A percentile compares a stretch with the other conserved stretches of the same genome.
Evolutionary conservation across 2,888 invertebrate species (phyloP).

Genomic region (Lypha dubia): DNA sequence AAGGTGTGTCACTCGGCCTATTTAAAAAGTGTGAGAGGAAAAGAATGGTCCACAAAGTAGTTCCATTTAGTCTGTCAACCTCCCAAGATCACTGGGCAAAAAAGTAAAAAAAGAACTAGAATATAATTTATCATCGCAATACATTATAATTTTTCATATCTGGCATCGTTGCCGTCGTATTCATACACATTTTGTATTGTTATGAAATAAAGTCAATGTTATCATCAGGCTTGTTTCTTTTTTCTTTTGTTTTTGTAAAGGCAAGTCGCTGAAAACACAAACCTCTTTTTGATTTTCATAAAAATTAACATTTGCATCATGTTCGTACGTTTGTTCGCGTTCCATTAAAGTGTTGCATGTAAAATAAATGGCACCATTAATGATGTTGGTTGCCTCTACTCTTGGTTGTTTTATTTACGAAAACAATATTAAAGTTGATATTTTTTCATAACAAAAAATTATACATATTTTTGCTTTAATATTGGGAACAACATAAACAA

Average conservation of each 20-base stretch:
- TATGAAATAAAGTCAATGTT: constrained; percentile 39
- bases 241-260: constrained; percentile 9
- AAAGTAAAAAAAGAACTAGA: not conserved
- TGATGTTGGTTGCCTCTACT: constrained; percentile 25
- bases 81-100: not conserved
- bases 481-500: constrained; percentile 22
- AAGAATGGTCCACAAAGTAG: too few relatives aligned
- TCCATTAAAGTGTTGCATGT: constrained; percentile 26
- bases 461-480: constrained; percentile 18
- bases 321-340: not conserved
- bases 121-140: not conserved
- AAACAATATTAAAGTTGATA: too few relatives aligned
- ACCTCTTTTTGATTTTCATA: constrained; percentile 24
- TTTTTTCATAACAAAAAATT: not conserved
- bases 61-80: not conserved
- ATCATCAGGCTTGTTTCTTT: constrained; percentile 15
- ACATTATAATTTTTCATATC: not conserved
- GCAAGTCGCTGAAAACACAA: not conserved
- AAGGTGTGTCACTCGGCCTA: too few relatives aligned
- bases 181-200: constrained; percentile 26
- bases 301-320: constrained; percentile 52
- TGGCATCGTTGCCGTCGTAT: constrained; percentile 19
- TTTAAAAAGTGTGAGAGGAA: too few relatives aligned
- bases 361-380: constrained; percentile 45
- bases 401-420: constrained; percentile 4